phyloP scores from a whole-genome alignment of 2,113 vertebrate species.

The Dunckerocampus dactyliophorus region DNA sequence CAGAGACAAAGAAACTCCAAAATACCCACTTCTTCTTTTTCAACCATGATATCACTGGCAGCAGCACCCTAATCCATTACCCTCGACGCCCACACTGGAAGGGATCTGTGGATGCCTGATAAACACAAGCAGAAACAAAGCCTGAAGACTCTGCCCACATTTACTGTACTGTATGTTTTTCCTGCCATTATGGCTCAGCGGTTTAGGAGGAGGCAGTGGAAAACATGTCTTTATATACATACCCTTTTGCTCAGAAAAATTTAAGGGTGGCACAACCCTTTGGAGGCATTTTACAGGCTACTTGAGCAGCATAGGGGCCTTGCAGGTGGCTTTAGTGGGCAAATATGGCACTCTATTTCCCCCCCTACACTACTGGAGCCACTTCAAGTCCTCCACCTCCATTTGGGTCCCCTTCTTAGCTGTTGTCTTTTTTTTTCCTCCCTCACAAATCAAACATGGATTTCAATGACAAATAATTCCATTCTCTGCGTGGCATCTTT shows the following conservation, averaged over 20 bases:
- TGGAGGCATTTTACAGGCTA: conserved; percentile 34
- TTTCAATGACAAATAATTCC: conserved; percentile 24
- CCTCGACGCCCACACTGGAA: conserved; percentile 65
- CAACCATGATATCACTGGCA: conserved; percentile 59
- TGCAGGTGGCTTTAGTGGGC: conserved; percentile 15
- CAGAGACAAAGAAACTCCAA: conserved; percentile 55
- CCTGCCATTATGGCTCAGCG: conserved; percentile 34
- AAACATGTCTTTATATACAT: conserved; percentile 28
- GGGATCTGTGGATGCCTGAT: conserved; percentile 68
- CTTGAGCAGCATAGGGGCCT: conserved; percentile 8
- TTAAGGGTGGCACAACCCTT: conserved; percentile 18
- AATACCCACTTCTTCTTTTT: conserved; percentile 60
- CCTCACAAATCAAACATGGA: conserved; percentile 30
- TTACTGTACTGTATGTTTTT: conserved; percentile 53
- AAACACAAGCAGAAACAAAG: conserved; percentile 69
- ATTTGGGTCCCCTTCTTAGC: conserved; percentile 9
- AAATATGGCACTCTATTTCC: conserved; percentile 1
- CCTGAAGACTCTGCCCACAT: conserved; percentile 63
- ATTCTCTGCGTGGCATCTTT: conserved; percentile 23
- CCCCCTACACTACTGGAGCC: not conserved
- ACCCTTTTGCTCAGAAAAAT: conserved; percentile 31
- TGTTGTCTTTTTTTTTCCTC: conserved; percentile 11
- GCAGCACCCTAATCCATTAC: conserved; percentile 70
- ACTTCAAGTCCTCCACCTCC: conserved; percentile 8
- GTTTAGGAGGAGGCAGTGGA: conserved; percentile 30